A percentile compares a stretch with the other conserved stretches of the same genome.
Evolutionary conservation across 2,797 vertebrate species (phyloP).

Genomic region (Enteromius trimaculatus): DNA sequence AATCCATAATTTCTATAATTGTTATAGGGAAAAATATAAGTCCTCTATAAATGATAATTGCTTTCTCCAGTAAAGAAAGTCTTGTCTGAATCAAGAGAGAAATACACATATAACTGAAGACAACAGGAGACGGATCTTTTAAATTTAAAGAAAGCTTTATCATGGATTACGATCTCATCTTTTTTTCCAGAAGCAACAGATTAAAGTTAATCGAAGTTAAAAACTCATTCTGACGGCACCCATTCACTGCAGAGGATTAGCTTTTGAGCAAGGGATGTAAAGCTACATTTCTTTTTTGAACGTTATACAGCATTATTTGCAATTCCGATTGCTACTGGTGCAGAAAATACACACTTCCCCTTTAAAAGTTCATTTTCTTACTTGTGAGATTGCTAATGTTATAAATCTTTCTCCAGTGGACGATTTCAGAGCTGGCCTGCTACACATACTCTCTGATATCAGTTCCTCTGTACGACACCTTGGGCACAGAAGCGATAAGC

Average conservation of each 20-base stretch:
- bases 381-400: not conserved
- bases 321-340: not conserved
- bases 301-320: not conserved
- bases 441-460: conserved; percentile 82
- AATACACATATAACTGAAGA: not conserved
- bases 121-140: fast-evolving
- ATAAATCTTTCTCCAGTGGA: conserved; percentile 79
- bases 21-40: not conserved
- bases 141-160: not conserved
- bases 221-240: not conserved
- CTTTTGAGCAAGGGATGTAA: not conserved
- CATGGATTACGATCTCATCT: not conserved
- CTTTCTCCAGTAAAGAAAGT: not conserved
- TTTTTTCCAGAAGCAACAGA: not conserved
- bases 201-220: not conserved
- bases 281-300: not conserved
- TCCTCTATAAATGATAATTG: not conserved
- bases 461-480: conserved; percentile 83
- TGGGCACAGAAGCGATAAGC: conserved; percentile 79
- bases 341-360: not conserved
- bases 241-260: not conserved
- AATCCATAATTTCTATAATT: not conserved
- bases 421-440: conserved; percentile 86
- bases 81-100: not conserved
- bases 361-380: not conserved